Evolutionary conservation across 2,888 invertebrate genomes (phyloP).

Genomic region (Dryobota labecula): DNA sequence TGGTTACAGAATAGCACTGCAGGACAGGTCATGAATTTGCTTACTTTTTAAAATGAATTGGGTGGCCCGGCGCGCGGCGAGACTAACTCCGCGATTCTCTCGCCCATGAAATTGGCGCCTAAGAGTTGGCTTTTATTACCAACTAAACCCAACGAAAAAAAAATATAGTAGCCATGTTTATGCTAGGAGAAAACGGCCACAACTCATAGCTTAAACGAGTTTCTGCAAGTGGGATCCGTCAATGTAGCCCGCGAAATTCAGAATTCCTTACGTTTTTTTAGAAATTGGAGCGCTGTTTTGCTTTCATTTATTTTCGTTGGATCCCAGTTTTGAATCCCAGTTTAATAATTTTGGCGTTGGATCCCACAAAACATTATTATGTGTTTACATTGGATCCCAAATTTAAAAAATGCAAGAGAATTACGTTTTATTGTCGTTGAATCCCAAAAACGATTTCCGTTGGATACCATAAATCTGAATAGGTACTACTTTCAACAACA

Average conservation of each 20-base stretch:
- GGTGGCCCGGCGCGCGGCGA: background rate
- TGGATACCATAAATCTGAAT: no score
- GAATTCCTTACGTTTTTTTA: background rate
- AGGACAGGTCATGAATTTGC: background rate
- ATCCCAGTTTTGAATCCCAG: no score
- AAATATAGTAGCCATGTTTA: background rate
- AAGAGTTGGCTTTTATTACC: background rate
- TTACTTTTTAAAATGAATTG: background rate
- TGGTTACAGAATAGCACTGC: no score
- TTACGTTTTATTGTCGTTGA: no score
- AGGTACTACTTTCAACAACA: no score
- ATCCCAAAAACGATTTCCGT: no score
- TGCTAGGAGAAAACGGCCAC: background rate
- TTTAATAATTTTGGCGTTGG: no score
- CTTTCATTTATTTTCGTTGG: no score
- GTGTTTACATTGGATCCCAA: no score
- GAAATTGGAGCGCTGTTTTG: background rate
- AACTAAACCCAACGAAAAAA: background rate
- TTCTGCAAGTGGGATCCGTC: background rate
- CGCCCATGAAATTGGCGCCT: background rate
- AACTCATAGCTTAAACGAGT: background rate
- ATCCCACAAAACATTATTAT: no score
- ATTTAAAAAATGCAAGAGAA: no score
- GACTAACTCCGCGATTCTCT: background rate
- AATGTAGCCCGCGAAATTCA: background rate